Evolutionary conservation across 2,888 invertebrate species (phyloP).

Genomic region (Anthophora plumipes): DNA sequence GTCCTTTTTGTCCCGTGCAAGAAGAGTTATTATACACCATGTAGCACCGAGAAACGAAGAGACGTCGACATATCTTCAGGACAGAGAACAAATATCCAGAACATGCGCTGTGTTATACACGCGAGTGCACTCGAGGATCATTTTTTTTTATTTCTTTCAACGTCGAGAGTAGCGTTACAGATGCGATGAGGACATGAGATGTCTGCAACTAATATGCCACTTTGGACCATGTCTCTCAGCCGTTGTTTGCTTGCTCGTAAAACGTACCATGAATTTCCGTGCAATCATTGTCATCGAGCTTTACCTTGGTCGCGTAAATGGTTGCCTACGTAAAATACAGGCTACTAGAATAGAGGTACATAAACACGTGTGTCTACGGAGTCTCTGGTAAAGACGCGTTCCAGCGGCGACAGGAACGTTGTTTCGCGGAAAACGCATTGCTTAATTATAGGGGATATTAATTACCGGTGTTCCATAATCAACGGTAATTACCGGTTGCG

Average conservation of each 20-base stretch:
- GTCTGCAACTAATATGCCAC: conserved; percentile 67
- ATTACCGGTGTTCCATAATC: conserved; percentile 6
- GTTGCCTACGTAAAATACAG: conserved; percentile 19
- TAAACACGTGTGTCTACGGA: neutral
- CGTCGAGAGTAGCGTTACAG: conserved; percentile 9
- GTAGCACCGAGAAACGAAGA: neutral
- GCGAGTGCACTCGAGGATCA: conserved; percentile 54
- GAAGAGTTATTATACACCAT: neutral
- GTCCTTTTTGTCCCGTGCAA: conserved; percentile 67
- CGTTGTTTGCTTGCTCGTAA: conserved; percentile 50
- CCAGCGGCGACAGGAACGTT: neutral
- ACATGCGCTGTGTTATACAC: conserved; percentile 12
- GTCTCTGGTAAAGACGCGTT: neutral
- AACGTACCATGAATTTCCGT: neutral
- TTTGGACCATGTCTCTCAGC: conserved; percentile 41
- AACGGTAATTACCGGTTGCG: neutral
- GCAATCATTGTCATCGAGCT: conserved; percentile 8
- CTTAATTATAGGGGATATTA: neutral
- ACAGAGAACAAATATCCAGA: conserved; percentile 48
- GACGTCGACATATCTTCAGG: conserved; percentile 2
- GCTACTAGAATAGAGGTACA: neutral
- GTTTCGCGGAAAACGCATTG: conserved; percentile 16
- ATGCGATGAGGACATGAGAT: conserved; percentile 44
- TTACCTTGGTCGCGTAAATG: conserved; percentile 44
- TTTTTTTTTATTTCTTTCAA: conserved; percentile 42